Evolutionary conservation across 2,113 vertebrate genomes (phyloP).

Genomic region (Campylorhamphus procurvoides): DNA sequence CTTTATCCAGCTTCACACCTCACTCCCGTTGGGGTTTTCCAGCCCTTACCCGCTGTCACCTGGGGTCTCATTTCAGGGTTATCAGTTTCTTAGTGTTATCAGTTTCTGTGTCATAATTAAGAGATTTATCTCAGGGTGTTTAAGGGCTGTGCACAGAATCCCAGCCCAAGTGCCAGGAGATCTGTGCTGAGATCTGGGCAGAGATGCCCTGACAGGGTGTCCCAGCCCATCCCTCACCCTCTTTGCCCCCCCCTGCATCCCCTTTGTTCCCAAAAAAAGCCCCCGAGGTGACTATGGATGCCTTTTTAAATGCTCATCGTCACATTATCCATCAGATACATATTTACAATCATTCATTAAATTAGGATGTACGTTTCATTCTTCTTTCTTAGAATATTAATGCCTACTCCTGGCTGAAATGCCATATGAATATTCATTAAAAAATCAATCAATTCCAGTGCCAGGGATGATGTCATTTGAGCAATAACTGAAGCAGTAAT

Average conservation of each 20-base stretch:
- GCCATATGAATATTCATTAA: constrained; percentile 70
- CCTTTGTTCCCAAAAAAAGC: constrained; percentile 23
- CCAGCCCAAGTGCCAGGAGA: rapidly evolving
- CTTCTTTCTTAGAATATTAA: constrained; percentile 71
- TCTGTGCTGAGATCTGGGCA: background rate
- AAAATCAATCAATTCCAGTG: constrained; percentile 55
- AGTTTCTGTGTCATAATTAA: background rate
- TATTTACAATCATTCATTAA: constrained; percentile 62
- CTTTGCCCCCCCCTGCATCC: background rate
- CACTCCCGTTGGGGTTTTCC: rapidly evolving
- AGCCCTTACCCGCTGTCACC: background rate
- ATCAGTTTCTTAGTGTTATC: background rate
- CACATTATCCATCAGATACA: constrained; percentile 49
- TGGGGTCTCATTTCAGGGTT: no score
- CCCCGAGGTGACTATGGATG: constrained; percentile 39
- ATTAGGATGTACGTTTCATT: constrained; percentile 56
- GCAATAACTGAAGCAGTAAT: constrained; percentile 54
- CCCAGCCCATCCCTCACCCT: background rate
- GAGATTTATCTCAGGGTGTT: background rate
- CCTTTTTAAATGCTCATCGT: constrained; percentile 14
- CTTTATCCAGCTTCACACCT: background rate
- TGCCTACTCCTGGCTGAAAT: constrained; percentile 56
- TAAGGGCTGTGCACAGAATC: background rate
- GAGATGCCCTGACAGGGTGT: background rate
- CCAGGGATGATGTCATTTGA: constrained; percentile 49